Conservation (phyloP, 1,140 invertebrate genomes). For the Caenorhabditis tropicalis region DNA sequence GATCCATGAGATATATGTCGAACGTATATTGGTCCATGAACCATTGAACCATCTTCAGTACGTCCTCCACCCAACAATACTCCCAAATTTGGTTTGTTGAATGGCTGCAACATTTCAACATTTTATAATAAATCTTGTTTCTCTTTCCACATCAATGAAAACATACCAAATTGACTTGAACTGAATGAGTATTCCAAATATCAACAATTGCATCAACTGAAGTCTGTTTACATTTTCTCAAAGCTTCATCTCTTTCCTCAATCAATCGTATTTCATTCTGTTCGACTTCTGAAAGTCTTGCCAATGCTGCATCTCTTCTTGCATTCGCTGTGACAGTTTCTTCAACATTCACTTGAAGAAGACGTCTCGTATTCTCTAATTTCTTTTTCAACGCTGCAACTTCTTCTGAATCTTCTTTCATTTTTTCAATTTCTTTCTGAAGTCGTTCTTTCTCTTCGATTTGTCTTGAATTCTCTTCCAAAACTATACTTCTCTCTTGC, state of each 20-base stretch:
- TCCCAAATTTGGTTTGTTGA: constrained; percentile 56
- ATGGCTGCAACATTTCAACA: constrained; percentile 57
- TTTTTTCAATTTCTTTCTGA: constrained; percentile 37
- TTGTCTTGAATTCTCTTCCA: constrained; percentile 55
- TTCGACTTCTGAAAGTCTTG: constrained; percentile 41
- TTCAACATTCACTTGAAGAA: constrained; percentile 44
- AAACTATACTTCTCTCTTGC: constrained; percentile 54
- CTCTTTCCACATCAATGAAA: background rate
- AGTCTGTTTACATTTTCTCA: constrained; percentile 42
- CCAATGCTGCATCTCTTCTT: constrained; percentile 12
- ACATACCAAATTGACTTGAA: constrained; percentile 45
- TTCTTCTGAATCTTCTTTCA: constrained; percentile 45
- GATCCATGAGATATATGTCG: constrained; percentile 52
- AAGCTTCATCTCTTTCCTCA: constrained; percentile 51
- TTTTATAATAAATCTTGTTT: no score
- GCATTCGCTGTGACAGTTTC: constrained; percentile 8
- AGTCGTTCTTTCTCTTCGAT: constrained; percentile 51
- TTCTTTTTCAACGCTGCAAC: constrained; percentile 39
- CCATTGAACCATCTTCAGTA: constrained; percentile 43
- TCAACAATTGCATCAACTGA: constrained; percentile 51
- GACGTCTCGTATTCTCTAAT: constrained; percentile 32
- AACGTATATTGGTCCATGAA: constrained; percentile 56
- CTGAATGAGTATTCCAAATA: constrained; percentile 51
- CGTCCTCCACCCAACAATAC: constrained; percentile 56
- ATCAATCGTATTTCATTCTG: constrained; percentile 22